These are phyloP conservation scores for Frieseomelitta varia DNA, from an alignment of 1,140 invertebrate genomes.

Conservation along the genomic window DNA sequence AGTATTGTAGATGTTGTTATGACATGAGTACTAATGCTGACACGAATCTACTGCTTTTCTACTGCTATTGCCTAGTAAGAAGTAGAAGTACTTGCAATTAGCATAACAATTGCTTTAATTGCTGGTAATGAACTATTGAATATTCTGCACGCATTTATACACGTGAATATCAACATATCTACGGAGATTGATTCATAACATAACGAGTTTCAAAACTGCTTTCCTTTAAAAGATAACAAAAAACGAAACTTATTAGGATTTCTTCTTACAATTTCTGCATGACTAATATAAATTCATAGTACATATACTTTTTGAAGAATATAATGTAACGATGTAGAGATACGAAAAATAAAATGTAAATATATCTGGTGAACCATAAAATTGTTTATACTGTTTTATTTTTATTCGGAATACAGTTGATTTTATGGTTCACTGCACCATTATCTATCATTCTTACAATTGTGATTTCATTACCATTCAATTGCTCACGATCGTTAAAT, in stretches of 20 bases:
- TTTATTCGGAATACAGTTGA: not conserved
- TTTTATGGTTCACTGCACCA: conserved; percentile 9
- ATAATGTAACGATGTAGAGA: too few relatives aligned
- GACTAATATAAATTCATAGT: not conserved
- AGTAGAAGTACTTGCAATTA: too few relatives aligned
- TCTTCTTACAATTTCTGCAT: not conserved
- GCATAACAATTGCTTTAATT: not conserved
- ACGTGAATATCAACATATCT: not conserved
- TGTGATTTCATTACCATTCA: conserved; percentile 28
- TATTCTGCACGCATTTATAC: too few relatives aligned
- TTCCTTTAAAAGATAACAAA: too few relatives aligned
- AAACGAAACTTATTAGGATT: too few relatives aligned
- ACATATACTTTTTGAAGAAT: not conserved
- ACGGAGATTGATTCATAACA: not conserved
- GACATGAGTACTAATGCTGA: not conserved
- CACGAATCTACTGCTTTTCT: not conserved
- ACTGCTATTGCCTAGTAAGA: not conserved
- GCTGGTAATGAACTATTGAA: not conserved
- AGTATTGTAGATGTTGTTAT: too few relatives aligned
- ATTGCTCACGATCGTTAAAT: conserved; percentile 14
- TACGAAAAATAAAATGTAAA: not conserved
- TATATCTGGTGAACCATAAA: not conserved
- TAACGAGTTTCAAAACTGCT: not conserved
- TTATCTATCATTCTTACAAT: not conserved
- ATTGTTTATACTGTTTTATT: not conserved